Evolutionary conservation across 2,113 vertebrate genomes (phyloP), one percentile per base, ranked within the genome.

Genomic region (Oreochromis spilurus): DNA sequence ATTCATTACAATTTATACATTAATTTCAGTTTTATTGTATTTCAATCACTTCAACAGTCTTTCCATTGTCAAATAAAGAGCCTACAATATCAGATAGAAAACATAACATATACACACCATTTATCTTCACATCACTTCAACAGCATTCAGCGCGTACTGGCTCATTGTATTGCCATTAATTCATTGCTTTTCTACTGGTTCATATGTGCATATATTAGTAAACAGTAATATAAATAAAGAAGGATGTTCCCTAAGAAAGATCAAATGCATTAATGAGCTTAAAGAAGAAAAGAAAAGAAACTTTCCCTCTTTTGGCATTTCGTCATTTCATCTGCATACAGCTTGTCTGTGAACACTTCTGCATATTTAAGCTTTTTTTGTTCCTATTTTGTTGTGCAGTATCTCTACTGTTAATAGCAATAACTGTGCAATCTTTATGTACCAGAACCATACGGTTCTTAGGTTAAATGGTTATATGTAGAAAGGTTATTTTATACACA

Each of bases 61-160:
- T 62, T 62, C 31, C 58, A 62, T 7, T 19, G 31, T 62, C 31
- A 62, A 62, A 62, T 36, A 2, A 62, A 62, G 31, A 0, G 3
- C 58, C 58, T 4, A 62, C 17, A 62, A 62, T 36, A 62, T 62
- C 31, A 62, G 31, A 62, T 17, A 36, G 31, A 62, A 62, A 62
- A 36, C 0, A 36, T 62, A 62, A 62, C 9, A 62, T 0, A 62
- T 36, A 62, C 5, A 62, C 58, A 62, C 5, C 58, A 36, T 62
- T 62, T 62, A 0, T n/a, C 17, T 62, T 62, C 31, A 4, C 2
- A 0, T 62, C 4, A 62, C 58, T 62, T 62, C 58, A 62, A 7
- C 17, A 36, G 0, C 17, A 62, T 36, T 62, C 58, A 62, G 58
- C 0, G 0, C 0, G 0, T 62, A 11, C 58, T 36, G 58, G 31